Base-by-base conservation (phyloP, 2,113 vertebrate genomes). In the Dicrurus megarhynchus region DNA sequence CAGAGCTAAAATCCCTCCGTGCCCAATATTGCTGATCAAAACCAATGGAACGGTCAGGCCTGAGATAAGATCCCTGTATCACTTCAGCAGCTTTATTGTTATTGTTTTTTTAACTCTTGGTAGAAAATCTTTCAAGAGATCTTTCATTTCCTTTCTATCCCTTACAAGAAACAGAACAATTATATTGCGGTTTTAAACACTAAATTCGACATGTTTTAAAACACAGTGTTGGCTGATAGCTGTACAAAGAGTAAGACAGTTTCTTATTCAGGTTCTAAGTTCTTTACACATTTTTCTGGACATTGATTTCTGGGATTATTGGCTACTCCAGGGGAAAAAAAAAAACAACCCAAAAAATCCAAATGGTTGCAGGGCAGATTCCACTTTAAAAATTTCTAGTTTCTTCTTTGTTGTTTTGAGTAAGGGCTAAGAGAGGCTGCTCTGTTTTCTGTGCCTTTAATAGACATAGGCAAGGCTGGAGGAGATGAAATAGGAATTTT, bases 61-160 rank as follows among this genome's bases (percentile, higher is more conserved):
- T 35, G 32, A 88, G 67, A 84, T 60, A 93, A 91, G 53, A 87
- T 77, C 81, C 86, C 22, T 18, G 6, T 67, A 70, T 79, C 33
- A 81, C 84, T 76, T 59, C 35, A 16, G 56, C 32, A 84, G 57
- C n/a, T 89, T 90, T 90, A 75, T 39, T 8, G 8, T 85, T 73
- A 4, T 30, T 85, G 37, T 8, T 77, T 76, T 76, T 81, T 74
- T 76, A 82, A 61, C 64, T 83, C 57, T 73, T 63, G 24, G 20
- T 26, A 96, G 52, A 83, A 81, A 85, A 87, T 94, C 70, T 93
- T 92, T 65, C 26, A 59, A 53, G 64, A 88, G 46, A 92, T 87
- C 85, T 96, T 96, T 94, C 65, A 95, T 96, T 97, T 95, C 88
- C 91, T 94, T 93, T 78, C 78, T 41, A 16, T 42, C 42, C 60